These are phyloP conservation scores for Chloropsis hardwickii DNA, from an alignment of 2,113 vertebrate species.

Conservation along the genomic window DNA sequence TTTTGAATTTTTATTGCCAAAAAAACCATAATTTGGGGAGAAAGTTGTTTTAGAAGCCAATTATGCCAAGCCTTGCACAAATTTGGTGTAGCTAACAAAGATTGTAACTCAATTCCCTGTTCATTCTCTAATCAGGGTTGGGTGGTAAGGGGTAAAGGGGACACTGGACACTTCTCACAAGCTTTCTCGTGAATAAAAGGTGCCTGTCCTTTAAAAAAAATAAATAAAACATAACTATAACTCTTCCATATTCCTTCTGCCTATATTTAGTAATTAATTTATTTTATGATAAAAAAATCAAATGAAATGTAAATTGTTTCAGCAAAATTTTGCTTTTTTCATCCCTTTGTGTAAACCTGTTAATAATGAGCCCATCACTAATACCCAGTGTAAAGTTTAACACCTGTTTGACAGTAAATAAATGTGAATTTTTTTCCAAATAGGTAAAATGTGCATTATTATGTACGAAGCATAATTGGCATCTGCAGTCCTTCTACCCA, in stretches of 20 bases:
- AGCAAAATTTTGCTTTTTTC: conserved; percentile 86
- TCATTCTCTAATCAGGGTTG: conserved; percentile 73
- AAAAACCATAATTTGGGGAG: conserved; percentile 55
- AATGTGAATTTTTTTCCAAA: conserved; percentile 98
- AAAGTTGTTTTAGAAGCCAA: conserved; percentile 69
- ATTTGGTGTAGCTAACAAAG: conserved; percentile 66
- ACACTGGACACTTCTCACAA: conserved; percentile 78
- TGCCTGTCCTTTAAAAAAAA: conserved; percentile 79
- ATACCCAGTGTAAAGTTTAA: conserved; percentile 99
- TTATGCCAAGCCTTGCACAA: conserved; percentile 79
- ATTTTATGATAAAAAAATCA: conserved; percentile 89
- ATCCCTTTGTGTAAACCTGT: conserved; percentile 95
- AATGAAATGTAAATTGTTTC: conserved; percentile 91
- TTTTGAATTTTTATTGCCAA: conserved; percentile 78
- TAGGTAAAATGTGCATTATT: conserved; percentile 77
- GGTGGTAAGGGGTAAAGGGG: conserved; percentile 46
- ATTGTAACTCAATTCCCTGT: conserved; percentile 75
- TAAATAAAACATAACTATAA: conserved; percentile 77
- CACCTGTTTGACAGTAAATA: conserved; percentile 99
- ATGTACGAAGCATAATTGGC: conserved; percentile 64
- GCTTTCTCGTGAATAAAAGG: conserved; percentile 79
- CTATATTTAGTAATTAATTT: conserved; percentile 97
- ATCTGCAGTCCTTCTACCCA: conserved; percentile 20
- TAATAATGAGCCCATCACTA: conserved; percentile 96
- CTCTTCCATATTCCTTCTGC: conserved; percentile 86